A percentile compares a stretch with the other conserved stretches of the same genome.
phyloP scores from a whole-genome alignment of 2,113 vertebrate species.

The Phalacrocorax aristotelis region DNA sequence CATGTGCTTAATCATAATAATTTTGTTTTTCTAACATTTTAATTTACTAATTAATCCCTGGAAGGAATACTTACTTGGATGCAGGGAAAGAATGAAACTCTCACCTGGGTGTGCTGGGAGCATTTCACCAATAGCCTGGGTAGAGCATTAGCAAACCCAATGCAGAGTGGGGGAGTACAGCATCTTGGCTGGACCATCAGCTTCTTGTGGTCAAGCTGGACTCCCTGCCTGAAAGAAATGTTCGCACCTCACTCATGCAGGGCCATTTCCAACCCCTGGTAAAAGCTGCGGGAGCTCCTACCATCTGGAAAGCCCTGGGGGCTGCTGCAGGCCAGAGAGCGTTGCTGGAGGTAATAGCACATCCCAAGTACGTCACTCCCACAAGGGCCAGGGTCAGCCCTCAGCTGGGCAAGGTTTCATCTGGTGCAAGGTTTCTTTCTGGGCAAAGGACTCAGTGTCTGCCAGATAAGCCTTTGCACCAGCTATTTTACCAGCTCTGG shows the following conservation, averaged over 20 bases:
- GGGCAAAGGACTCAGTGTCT: background rate
- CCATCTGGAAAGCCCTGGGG: background rate
- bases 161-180: rapidly evolving
- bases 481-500: background rate
- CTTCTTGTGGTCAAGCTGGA: rapidly evolving
- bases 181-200: background rate
- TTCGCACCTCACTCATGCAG: background rate
- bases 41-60: conserved; percentile 50
- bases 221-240: background rate
- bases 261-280: background rate
- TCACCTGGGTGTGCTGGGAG: background rate
- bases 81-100: background rate
- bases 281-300: background rate
- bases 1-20: background rate
- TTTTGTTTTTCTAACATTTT: background rate
- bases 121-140: background rate
- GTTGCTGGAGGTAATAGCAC: background rate
- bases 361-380: rapidly evolving
- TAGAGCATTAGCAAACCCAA: background rate
- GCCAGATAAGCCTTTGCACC: background rate
- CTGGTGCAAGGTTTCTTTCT: background rate
- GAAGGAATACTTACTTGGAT: background rate
- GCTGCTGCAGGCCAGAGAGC: background rate
- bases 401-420: background rate
- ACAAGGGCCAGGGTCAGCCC: background rate